These are phyloP conservation scores for Coregonus ussuriensis DNA, from an alignment of 2,797 vertebrate genomes.

Conservation along the genomic window DNA sequence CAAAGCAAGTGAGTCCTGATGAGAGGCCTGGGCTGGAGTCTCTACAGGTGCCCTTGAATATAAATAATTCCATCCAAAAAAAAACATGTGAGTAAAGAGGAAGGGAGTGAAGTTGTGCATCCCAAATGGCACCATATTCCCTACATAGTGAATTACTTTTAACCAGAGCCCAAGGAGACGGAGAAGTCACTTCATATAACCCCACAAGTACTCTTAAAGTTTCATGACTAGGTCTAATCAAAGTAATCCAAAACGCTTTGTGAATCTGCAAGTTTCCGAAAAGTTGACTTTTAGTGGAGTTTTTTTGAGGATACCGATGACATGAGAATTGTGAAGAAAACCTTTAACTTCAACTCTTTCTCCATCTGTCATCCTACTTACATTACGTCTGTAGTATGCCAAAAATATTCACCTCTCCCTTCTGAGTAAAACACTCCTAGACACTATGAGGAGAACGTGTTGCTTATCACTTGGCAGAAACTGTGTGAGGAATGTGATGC, in stretches of 20 bases:
- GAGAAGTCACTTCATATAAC: neutral
- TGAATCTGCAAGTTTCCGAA: no score
- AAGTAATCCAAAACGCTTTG: no score
- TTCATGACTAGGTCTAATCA: no score
- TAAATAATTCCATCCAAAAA: constrained; percentile 25
- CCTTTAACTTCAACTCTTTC: neutral
- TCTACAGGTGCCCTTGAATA: constrained; percentile 27
- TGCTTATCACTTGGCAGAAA: constrained; percentile 34
- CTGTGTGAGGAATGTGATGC: constrained; percentile 33
- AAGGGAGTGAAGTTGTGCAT: neutral
- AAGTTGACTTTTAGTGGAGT: no score
- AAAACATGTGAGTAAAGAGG: neutral
- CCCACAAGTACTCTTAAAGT: no score
- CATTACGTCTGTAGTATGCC: neutral
- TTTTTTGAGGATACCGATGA: neutral
- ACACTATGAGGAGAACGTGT: constrained; percentile 28
- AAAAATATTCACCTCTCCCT: constrained; percentile 4
- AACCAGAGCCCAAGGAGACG: neutral
- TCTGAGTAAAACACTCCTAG: constrained; percentile 15
- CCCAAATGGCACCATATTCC: neutral
- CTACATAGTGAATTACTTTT: neutral
- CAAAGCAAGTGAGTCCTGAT: constrained; percentile 37
- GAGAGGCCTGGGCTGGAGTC: constrained; percentile 27
- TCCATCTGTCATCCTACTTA: neutral
- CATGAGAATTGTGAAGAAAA: neutral